These are phyloP conservation scores for Alosa alosa DNA, from an alignment of 2,113 vertebrate genomes.

Conservation along the genomic window DNA sequence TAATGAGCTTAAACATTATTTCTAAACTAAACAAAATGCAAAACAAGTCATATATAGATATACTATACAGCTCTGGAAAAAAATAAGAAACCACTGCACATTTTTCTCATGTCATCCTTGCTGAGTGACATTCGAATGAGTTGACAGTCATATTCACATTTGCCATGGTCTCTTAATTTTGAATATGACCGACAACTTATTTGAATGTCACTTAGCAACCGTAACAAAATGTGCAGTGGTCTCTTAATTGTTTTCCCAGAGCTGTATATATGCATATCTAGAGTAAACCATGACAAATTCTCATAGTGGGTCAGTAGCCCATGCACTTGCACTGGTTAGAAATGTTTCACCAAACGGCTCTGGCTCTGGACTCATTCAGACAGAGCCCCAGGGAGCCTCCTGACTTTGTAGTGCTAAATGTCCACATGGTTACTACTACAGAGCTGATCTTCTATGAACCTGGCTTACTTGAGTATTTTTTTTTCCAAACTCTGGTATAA, in stretches of 20 bases:
- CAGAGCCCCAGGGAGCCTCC: neutral
- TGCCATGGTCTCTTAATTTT: too few species aligned
- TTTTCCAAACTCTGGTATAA: neutral
- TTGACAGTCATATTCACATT: too few species aligned
- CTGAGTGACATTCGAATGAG: too few species aligned
- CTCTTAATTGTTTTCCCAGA: too few species aligned
- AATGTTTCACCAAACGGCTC: neutral
- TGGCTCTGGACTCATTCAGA: neutral
- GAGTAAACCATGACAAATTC: neutral
- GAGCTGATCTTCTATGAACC: neutral
- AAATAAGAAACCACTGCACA: too few species aligned
- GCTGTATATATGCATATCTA: too few species aligned
- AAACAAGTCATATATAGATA: too few species aligned
- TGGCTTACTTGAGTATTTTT: neutral
- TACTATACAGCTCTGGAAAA: too few species aligned
- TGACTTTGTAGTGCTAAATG: neutral
- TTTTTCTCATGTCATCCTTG: too few species aligned
- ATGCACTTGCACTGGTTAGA: neutral
- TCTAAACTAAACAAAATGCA: neutral
- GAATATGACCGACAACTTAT: too few species aligned
- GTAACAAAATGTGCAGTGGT: too few species aligned
- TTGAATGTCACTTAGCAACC: too few species aligned
- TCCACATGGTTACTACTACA: neutral
- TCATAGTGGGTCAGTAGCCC: neutral
- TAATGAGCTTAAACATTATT: neutral